Conservation (phyloP, 53 echinoderm and acorn worm species). For the Luidia sarsii region DNA sequence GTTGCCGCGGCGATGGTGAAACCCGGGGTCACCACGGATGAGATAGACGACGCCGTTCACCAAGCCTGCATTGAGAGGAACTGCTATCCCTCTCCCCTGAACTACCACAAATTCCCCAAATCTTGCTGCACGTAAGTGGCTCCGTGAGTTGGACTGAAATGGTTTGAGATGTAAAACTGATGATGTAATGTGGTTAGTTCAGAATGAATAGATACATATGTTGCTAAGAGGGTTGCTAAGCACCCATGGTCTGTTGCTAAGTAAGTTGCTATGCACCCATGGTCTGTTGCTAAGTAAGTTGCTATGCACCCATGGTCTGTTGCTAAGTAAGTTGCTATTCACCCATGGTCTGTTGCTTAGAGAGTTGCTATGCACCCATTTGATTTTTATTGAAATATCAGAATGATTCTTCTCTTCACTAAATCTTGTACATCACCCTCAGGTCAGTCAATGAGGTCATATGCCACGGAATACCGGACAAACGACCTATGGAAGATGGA, state of each 20-base stretch:
- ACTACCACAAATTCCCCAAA: conserved; percentile 95
- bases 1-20: conserved; percentile 85
- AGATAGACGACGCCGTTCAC: conserved; percentile 94
- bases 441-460: conserved; percentile 99
- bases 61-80: conserved; percentile 90
- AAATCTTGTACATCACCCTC: too few species aligned
- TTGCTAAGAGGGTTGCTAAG: neutral
- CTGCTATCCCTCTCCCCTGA: conserved; percentile 97
- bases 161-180: neutral
- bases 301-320: too few species aligned
- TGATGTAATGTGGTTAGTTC: neutral
- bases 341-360: too few species aligned
- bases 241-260: neutral
- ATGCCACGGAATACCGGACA: conserved; percentile 98
- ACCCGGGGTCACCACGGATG: conserved; percentile 91
- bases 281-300: too few species aligned
- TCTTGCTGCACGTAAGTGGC: conserved; percentile 94
- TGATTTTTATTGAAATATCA: neutral
- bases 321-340: too few species aligned
- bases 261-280: too few species aligned
- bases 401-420: neutral
- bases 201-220: neutral
- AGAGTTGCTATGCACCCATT: too few species aligned
- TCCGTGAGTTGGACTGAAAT: neutral
- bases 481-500: conserved; percentile 87